Evolutionary conservation across 2,113 vertebrate species (phyloP).

Genomic region (Cyprinodon brontotheroides): DNA sequence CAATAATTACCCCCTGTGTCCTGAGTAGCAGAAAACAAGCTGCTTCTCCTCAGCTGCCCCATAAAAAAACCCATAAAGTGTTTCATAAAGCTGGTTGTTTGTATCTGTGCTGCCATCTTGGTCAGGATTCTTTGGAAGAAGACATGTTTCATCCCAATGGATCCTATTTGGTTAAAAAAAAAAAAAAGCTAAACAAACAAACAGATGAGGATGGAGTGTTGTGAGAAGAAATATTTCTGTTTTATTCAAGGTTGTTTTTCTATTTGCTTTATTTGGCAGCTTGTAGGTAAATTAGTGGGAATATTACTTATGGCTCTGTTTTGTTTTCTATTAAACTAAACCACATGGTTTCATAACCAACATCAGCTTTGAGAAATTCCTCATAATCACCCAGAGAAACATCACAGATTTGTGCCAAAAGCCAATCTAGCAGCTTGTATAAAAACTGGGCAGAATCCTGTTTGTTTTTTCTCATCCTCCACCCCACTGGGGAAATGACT

Average conservation of each 20-base stretch:
- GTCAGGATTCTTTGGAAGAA: neutral
- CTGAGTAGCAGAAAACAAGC: conserved; percentile 16
- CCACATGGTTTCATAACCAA: conserved; percentile 12
- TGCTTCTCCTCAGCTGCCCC: conserved; percentile 41
- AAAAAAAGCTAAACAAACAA: neutral
- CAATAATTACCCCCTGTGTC: conserved; percentile 64
- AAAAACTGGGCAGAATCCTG: conserved; percentile 32
- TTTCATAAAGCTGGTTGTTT: neutral
- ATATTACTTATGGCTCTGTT: neutral
- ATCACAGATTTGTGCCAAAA: conserved; percentile 14
- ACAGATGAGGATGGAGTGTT: neutral
- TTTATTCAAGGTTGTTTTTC: neutral
- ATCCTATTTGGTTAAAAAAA: neutral
- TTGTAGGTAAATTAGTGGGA: neutral
- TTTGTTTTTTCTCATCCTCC: conserved; percentile 55
- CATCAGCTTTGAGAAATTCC: conserved; percentile 13
- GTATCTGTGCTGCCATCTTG: conserved; percentile 5
- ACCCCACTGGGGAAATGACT: conserved; percentile 40
- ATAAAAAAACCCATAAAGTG: neutral
- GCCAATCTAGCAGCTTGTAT: conserved; percentile 25
- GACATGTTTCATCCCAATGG: neutral
- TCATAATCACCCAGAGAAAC: conserved; percentile 21
- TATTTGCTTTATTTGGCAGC: neutral
- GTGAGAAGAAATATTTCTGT: neutral
- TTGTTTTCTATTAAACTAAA: neutral